These are phyloP conservation scores for Tachina grossa DNA, from an alignment of 2,888 invertebrate genomes.

Conservation along the genomic window DNA sequence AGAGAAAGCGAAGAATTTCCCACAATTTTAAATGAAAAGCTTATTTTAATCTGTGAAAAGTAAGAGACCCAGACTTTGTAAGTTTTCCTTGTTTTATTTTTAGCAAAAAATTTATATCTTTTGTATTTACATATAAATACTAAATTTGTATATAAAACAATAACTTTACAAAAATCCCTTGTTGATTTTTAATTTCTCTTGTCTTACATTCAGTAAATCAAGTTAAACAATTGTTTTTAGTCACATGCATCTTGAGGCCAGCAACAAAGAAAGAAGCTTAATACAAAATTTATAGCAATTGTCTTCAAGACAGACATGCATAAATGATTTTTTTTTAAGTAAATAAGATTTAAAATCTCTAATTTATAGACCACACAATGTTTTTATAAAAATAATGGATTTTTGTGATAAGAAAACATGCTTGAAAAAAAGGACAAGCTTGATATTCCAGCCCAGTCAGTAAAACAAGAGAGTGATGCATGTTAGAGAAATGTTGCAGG, in stretches of 20 bases:
- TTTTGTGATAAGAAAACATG: constrained; percentile 15
- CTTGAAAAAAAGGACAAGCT: constrained; percentile 36
- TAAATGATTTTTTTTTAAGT: constrained; percentile 25
- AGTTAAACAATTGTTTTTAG: constrained; percentile 17
- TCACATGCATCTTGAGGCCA: not conserved
- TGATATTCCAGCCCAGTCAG: constrained; percentile 23
- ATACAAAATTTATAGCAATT: constrained; percentile 34
- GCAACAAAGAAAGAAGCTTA: constrained; percentile 17
- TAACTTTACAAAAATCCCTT: not conserved
- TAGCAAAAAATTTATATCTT: no score
- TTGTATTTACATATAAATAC: no score
- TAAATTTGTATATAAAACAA: not conserved
- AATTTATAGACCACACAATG: constrained; percentile 46
- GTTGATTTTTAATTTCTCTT: not conserved
- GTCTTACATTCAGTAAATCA: constrained; percentile 1
- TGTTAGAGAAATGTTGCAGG: not conserved
- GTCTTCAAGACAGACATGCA: constrained; percentile 4
- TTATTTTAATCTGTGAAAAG: no score
- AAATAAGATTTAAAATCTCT: constrained; percentile 29
- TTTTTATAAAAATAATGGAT: constrained; percentile 28
- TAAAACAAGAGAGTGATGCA: constrained; percentile 44
- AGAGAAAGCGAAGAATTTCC: no score
- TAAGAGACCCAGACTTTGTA: no score
- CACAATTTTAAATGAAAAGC: no score
- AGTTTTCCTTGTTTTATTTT: no score